Evolutionary conservation across 1,140 invertebrate genomes (phyloP).

Genomic region (Medauroidea extradentata): DNA sequence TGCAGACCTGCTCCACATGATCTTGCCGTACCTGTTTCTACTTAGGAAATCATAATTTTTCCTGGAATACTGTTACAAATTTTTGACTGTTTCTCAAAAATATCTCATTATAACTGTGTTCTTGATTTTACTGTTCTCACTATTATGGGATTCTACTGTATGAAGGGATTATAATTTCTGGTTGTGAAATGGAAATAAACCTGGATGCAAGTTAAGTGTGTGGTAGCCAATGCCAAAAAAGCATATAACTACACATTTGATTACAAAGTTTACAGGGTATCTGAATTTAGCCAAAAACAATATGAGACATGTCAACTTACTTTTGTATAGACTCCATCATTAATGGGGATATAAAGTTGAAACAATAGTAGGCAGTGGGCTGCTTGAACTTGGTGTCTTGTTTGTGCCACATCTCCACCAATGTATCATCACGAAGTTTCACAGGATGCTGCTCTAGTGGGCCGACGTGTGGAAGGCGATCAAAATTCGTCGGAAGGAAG

Average conservation of each 20-base stretch:
- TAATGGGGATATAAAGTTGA: slow-evolving; percentile 67
- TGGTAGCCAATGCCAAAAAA: not conserved
- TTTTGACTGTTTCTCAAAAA: too few relatives aligned
- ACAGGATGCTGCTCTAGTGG: slow-evolving; percentile 41
- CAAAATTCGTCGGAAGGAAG: slow-evolving; percentile 53
- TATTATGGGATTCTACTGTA: too few relatives aligned
- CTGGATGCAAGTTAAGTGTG: not conserved
- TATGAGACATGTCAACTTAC: not conserved
- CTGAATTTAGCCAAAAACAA: not conserved
- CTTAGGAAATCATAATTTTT: too few relatives aligned
- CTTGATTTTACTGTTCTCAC: too few relatives aligned
- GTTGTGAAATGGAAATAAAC: not conserved
- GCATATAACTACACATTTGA: too few relatives aligned
- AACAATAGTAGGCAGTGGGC: slow-evolving; percentile 71
- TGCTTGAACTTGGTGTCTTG: slow-evolving; percentile 79
- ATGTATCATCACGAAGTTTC: slow-evolving; percentile 54
- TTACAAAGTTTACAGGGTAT: too few relatives aligned
- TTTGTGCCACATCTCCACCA: slow-evolving; percentile 78
- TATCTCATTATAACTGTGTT: too few relatives aligned
- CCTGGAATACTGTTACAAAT: too few relatives aligned
- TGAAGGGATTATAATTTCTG: not conserved
- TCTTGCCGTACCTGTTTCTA: too few relatives aligned
- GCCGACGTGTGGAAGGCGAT: not conserved
- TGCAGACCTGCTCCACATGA: too few relatives aligned
- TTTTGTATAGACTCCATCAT: slow-evolving; percentile 41